Percentiles rank a stretch among this genome's conserved stretches.
Conservation (phyloP, 2,888 invertebrate species). For the Entomobrya multifasciata region DNA sequence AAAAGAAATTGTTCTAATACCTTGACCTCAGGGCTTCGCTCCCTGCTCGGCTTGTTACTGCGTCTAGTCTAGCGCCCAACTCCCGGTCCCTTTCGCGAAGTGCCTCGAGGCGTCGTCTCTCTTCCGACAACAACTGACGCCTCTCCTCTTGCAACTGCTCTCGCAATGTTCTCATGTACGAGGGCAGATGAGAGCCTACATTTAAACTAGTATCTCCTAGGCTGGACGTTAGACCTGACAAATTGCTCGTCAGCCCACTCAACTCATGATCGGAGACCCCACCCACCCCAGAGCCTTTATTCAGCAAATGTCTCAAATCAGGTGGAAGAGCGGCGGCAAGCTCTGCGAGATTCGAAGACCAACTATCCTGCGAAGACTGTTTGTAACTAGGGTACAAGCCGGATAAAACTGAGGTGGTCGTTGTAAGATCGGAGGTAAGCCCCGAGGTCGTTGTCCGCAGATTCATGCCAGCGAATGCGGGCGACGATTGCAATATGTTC, state of each 20-base stretch:
- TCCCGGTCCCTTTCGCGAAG: constrained; percentile 81
- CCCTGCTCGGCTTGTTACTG: constrained; percentile 79
- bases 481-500: constrained; percentile 78
- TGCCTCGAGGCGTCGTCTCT: constrained; percentile 80
- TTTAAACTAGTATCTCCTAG: constrained; percentile 75
- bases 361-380: constrained; percentile 79
- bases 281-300: constrained; percentile 78
- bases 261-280: constrained; percentile 71
- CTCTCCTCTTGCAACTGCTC: constrained; percentile 80
- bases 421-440: constrained; percentile 78
- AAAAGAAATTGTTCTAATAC: constrained; percentile 74
- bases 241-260: constrained; percentile 75
- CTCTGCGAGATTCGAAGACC: constrained; percentile 80
- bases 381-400: constrained; percentile 80
- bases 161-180: constrained; percentile 80
- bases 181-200: constrained; percentile 80
- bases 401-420: constrained; percentile 79
- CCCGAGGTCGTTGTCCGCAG: constrained; percentile 80
- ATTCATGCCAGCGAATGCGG: constrained; percentile 78
- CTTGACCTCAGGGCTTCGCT: constrained; percentile 79
- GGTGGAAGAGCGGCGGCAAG: constrained; percentile 82
- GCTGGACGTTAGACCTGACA: constrained; percentile 74
- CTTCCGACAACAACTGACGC: constrained; percentile 80
- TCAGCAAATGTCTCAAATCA: constrained; percentile 81
- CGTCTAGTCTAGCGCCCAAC: constrained; percentile 79